These are phyloP conservation scores for Malurus melanocephalus DNA, from an alignment of 2,113 vertebrate species.

Conservation along the genomic window DNA sequence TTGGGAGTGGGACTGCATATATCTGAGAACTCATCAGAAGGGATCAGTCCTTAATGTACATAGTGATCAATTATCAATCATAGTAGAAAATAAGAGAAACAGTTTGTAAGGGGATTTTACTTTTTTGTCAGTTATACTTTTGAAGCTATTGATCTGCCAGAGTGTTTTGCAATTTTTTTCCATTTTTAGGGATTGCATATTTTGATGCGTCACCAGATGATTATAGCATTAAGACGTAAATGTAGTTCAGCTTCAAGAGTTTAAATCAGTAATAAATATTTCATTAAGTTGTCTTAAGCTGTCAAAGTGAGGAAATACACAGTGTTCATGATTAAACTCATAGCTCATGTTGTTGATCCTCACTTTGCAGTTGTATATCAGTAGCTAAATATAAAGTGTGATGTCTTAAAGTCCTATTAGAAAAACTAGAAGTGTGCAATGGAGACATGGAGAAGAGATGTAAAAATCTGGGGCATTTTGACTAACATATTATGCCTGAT, in stretches of 20 bases:
- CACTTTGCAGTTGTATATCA: background rate
- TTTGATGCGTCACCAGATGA: background rate
- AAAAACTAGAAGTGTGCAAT: background rate
- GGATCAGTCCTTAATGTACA: rapidly evolving
- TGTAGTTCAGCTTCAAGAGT: background rate
- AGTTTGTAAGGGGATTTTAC: background rate
- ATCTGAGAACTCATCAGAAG: background rate
- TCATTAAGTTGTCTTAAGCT: background rate
- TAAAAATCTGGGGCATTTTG: background rate
- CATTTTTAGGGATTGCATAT: background rate
- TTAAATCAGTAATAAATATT: slow-evolving; percentile 8
- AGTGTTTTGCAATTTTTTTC: background rate
- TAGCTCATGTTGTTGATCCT: background rate
- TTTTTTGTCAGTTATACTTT: background rate
- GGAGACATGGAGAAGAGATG: background rate
- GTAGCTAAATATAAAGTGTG: background rate
- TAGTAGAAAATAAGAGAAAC: background rate
- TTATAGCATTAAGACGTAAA: background rate
- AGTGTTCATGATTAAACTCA: background rate
- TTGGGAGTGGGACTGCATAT: background rate
- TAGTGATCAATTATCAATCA: background rate
- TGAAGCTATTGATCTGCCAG: background rate
- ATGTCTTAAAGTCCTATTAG: background rate
- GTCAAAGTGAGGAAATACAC: background rate
- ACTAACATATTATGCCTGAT: background rate